Evolutionary conservation across 2,888 invertebrate genomes (phyloP).

Genomic region (Odontothrips loti): DNA sequence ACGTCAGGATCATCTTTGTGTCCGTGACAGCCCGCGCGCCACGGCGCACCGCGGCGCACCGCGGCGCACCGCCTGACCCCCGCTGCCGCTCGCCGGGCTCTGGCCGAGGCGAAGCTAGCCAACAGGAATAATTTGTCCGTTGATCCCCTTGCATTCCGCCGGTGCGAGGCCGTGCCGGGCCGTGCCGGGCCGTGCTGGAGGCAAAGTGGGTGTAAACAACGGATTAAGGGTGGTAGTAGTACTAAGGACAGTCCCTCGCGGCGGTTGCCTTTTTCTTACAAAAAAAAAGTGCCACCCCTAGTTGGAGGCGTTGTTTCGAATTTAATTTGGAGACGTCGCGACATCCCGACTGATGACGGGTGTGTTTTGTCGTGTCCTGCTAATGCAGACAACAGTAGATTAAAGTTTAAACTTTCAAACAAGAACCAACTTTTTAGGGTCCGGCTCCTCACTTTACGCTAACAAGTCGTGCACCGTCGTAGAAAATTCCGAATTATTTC

Average conservation of each 20-base stretch:
- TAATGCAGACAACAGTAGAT: too few relatives aligned
- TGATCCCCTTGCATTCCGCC: neutral
- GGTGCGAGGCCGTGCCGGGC: neutral
- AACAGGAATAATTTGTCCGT: conserved; percentile 23
- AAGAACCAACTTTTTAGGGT: too few relatives aligned
- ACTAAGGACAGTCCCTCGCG: neutral
- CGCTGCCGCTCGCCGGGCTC: neutral
- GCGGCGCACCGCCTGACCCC: neutral
- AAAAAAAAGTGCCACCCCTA: too few relatives aligned
- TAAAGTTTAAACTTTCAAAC: too few relatives aligned
- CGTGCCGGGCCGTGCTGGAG: neutral
- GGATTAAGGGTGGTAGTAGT: too few relatives aligned
- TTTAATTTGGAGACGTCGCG: too few relatives aligned
- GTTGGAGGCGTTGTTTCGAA: neutral
- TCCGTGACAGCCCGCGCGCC: neutral
- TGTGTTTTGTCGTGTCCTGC: too few relatives aligned
- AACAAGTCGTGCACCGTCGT: too few relatives aligned
- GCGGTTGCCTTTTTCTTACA: neutral
- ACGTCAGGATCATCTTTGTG: conserved; percentile 18
- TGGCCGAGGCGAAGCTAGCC: neutral
- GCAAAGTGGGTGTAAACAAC: too few relatives aligned
- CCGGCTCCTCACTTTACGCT: too few relatives aligned
- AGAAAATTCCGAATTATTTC: too few relatives aligned
- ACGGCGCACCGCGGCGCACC: neutral
- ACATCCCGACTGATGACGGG: too few relatives aligned